phyloP scores from a whole-genome alignment of 2,113 vertebrate genomes.

The Machaerirhynchus nigripectus region DNA sequence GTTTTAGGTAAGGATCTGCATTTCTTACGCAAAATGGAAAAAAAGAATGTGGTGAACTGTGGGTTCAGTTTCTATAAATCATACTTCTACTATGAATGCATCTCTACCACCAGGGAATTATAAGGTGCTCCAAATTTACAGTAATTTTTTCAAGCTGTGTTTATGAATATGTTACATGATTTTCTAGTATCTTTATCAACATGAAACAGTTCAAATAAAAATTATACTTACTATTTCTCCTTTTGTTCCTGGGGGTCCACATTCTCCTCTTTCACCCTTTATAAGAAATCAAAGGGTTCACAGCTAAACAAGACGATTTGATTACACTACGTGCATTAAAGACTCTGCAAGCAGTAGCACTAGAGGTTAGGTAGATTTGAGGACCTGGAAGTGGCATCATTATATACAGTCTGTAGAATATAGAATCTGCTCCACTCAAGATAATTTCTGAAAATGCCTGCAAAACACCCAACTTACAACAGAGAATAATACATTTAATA shows the following conservation, averaged over 20 bases:
- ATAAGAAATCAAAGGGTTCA: conserved; percentile 19
- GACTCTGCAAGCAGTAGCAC: not conserved
- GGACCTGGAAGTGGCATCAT: not conserved
- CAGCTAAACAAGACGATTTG: not conserved
- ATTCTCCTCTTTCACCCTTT: conserved; percentile 84
- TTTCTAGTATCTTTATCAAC: not conserved
- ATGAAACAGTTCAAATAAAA: not conserved
- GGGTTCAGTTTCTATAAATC: not conserved
- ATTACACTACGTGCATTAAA: not conserved
- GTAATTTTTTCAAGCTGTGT: not conserved
- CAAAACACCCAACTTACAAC: not conserved
- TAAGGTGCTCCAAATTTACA: not conserved
- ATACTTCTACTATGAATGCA: not conserved
- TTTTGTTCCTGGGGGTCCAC: conserved; percentile 83
- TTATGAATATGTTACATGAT: not conserved
- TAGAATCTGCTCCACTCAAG: not conserved
- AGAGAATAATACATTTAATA: not conserved
- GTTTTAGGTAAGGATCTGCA: not conserved
- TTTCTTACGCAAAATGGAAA: not conserved
- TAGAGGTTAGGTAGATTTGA: not conserved
- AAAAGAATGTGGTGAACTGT: not conserved
- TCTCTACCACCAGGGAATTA: not conserved
- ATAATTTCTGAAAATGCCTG: not conserved
- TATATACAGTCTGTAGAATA: not conserved
- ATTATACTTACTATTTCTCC: conserved; percentile 77